These are phyloP conservation scores for Xestia rhomboidea DNA, from an alignment of 2,888 invertebrate genomes.

Conservation along the genomic window DNA sequence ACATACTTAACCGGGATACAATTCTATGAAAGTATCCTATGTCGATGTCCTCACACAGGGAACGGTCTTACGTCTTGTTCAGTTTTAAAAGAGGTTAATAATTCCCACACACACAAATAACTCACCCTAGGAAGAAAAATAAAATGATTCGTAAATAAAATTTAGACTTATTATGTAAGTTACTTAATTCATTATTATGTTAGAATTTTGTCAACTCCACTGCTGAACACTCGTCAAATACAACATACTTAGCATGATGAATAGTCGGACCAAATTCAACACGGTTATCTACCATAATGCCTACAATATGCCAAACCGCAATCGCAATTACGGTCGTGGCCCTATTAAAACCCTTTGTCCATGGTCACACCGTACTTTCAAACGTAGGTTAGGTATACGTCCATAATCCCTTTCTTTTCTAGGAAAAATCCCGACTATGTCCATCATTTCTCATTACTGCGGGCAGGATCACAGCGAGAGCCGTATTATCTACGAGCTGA, in stretches of 20 bases:
- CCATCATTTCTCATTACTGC: conserved; percentile 46
- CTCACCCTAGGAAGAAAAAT: neutral
- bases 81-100: neutral
- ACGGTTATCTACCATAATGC: neutral
- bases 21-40: neutral
- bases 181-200: neutral
- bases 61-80: neutral
- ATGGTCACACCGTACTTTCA: conserved; percentile 3
- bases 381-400: conserved; percentile 12
- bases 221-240: neutral
- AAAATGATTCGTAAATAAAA: neutral
- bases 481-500: conserved; percentile 45
- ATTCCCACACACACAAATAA: neutral
- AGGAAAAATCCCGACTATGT: conserved; percentile 32
- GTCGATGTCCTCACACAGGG: neutral
- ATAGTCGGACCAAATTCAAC: neutral
- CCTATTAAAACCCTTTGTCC: neutral
- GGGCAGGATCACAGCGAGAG: conserved; percentile 39
- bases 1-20: neutral
- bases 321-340: neutral
- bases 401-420: conserved; percentile 17
- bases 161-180: neutral
- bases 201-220: neutral
- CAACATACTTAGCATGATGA: neutral
- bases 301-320: conserved; percentile 3